These are phyloP conservation scores for Atherix ibis DNA, from an alignment of 2,888 invertebrate genomes.

Conservation along the genomic window DNA sequence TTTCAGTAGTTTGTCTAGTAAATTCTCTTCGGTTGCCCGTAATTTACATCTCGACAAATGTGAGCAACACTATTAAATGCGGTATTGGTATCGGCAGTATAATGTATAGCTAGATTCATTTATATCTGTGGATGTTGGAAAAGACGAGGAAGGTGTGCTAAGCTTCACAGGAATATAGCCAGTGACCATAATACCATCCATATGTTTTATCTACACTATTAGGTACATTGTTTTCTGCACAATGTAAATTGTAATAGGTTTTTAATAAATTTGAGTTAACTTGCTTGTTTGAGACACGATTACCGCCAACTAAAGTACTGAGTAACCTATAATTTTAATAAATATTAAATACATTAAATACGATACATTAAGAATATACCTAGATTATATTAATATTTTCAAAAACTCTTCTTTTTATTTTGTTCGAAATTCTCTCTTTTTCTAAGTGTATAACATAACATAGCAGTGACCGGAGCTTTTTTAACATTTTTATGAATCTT, in stretches of 20 bases:
- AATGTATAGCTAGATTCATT: too few species aligned
- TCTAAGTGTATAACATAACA: slow-evolving; percentile 37
- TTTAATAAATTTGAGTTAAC: slow-evolving; percentile 40
- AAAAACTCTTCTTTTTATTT: slow-evolving; percentile 33
- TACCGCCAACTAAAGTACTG: slow-evolving; percentile 49
- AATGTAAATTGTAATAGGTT: slow-evolving; percentile 18
- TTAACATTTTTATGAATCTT: slow-evolving; percentile 42
- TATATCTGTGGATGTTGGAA: too few species aligned
- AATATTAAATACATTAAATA: slow-evolving; percentile 1
- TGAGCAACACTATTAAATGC: too few species aligned
- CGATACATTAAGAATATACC: slow-evolving; percentile 30
- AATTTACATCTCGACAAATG: too few species aligned
- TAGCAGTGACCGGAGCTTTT: slow-evolving; percentile 39
- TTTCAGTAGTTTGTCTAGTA: too few species aligned
- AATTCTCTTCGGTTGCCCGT: too few species aligned
- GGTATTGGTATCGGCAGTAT: too few species aligned
- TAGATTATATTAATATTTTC: slow-evolving; percentile 39
- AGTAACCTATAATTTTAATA: slow-evolving; percentile 36
- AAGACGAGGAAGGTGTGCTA: too few species aligned
- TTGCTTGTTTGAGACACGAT: slow-evolving; percentile 45
- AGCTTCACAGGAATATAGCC: too few species aligned
- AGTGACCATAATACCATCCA: too few species aligned
- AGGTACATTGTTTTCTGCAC: too few species aligned
- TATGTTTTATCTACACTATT: too few species aligned
- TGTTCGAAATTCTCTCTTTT: slow-evolving; percentile 14